Percentiles rank a stretch among this genome's conserved stretches.
Conservation (phyloP, 2,113 vertebrate species). For the Arvicanthis niloticus region DNA sequence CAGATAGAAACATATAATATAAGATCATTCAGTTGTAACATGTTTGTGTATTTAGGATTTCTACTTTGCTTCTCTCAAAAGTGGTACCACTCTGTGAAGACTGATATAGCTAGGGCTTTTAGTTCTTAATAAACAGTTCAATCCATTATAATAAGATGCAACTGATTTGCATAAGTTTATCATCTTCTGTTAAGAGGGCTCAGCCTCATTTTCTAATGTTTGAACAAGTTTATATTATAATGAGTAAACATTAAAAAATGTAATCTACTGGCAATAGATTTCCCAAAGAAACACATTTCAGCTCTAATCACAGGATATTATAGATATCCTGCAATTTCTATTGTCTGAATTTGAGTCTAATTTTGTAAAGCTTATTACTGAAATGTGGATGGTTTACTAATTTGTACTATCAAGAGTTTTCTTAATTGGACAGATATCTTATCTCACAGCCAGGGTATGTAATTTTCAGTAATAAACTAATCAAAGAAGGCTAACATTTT, state of each 20-base stretch:
- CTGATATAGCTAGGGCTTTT: conserved; percentile 20
- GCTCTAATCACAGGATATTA: conserved; percentile 60
- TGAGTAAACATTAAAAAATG: conserved; percentile 66
- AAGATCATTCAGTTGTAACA: not conserved
- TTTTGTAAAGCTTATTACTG: conserved; percentile 68
- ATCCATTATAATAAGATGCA: conserved; percentile 48
- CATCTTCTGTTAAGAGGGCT: conserved; percentile 68
- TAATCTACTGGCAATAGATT: conserved; percentile 69
- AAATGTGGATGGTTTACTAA: conserved; percentile 50
- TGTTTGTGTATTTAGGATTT: not conserved
- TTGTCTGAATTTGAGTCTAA: conserved; percentile 44
- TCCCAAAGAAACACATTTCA: conserved; percentile 65
- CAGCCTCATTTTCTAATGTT: conserved; percentile 78
- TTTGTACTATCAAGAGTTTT: conserved; percentile 51
- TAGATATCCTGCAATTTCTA: conserved; percentile 66
- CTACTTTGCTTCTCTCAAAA: not conserved
- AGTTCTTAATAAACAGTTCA: conserved; percentile 73
- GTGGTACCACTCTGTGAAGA: not conserved
- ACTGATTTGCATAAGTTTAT: conserved; percentile 76
- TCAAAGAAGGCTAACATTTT: not conserved
- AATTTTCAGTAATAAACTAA: conserved; percentile 54
- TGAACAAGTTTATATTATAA: conserved; percentile 70
- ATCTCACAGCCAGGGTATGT: not conserved
- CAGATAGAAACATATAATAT: not conserved
- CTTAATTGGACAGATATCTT: conserved; percentile 53